Percentiles rank a stretch among this genome's conserved stretches.
These are phyloP conservation scores for Mormyrops boulengeri DNA, from an alignment of 2,797 vertebrate genomes.

Conservation along the genomic window DNA sequence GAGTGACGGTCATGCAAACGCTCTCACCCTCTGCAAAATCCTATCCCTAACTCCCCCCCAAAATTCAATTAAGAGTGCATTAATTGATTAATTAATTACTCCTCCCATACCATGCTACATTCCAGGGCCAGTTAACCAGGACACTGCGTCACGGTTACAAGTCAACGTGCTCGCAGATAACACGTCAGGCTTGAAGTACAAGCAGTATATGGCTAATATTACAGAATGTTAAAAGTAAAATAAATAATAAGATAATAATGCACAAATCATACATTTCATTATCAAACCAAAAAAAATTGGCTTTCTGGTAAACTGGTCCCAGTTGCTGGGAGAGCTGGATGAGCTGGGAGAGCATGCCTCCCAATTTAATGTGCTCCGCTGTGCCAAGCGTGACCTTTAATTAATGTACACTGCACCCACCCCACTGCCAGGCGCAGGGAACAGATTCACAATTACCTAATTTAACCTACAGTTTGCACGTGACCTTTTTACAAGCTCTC, in stretches of 20 bases:
- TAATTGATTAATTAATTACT: background rate
- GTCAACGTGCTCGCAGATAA: background rate
- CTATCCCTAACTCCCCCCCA: background rate
- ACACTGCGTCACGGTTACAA: background rate
- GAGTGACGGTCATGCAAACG: background rate
- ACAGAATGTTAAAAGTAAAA: background rate
- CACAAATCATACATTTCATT: background rate
- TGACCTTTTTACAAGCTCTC: conserved; percentile 67
- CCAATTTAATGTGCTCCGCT: conserved; percentile 30
- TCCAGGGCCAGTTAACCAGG: background rate
- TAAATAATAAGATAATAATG: background rate
- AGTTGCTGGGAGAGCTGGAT: conserved; percentile 6
- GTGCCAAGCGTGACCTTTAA: conserved; percentile 66
- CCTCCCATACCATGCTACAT: background rate
- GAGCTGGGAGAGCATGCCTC: conserved; percentile 4
- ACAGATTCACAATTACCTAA: conserved; percentile 66
- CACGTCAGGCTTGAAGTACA: background rate
- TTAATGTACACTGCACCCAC: conserved; percentile 65
- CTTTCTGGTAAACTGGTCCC: background rate
- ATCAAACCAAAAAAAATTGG: background rate
- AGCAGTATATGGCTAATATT: too few species aligned
- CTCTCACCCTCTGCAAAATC: background rate
- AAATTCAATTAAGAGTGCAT: background rate
- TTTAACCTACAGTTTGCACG: conserved; percentile 72
- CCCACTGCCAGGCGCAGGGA: conserved; percentile 43